These are phyloP conservation scores for Trimorus sp. DNA, from an alignment of 2,888 invertebrate genomes.

Conservation along the genomic window DNA sequence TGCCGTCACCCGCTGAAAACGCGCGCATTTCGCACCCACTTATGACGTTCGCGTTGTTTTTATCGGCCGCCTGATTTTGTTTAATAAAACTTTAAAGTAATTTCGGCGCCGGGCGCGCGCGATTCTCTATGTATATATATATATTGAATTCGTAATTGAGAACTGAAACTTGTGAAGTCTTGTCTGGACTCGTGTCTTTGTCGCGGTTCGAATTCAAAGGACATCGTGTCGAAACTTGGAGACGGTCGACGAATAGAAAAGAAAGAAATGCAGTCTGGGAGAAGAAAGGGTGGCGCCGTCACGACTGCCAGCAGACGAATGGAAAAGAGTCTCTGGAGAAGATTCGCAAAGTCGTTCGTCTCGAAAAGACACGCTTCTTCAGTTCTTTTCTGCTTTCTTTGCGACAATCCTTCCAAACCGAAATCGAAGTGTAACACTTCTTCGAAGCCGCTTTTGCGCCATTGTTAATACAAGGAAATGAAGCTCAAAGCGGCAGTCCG, in stretches of 20 bases:
- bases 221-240: constrained; percentile 76
- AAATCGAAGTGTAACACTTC: constrained; percentile 59
- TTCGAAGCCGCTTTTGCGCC: constrained; percentile 15
- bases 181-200: constrained; percentile 69
- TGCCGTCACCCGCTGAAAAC: background rate
- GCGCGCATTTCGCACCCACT: constrained; percentile 2
- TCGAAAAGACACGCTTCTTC: constrained; percentile 66
- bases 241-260: constrained; percentile 66
- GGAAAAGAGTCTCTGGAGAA: constrained; percentile 62
- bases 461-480: constrained; percentile 50
- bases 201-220: constrained; percentile 76
- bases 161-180: constrained; percentile 66
- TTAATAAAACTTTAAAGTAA: constrained; percentile 60
- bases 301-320: constrained; percentile 63
- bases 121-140: constrained; percentile 34
- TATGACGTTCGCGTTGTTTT: constrained; percentile 46
- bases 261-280: constrained; percentile 46
- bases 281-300: constrained; percentile 65
- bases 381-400: constrained; percentile 63
- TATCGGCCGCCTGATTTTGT: constrained; percentile 49
- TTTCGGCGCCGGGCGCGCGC: constrained; percentile 35
- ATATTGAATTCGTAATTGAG: constrained; percentile 65
- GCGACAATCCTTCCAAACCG: constrained; percentile 62
- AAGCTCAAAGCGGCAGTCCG: background rate
- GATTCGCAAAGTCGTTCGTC: constrained; percentile 69